Evolutionary conservation across 2,888 invertebrate genomes (phyloP).

Genomic region (Cosmia pyralina): DNA sequence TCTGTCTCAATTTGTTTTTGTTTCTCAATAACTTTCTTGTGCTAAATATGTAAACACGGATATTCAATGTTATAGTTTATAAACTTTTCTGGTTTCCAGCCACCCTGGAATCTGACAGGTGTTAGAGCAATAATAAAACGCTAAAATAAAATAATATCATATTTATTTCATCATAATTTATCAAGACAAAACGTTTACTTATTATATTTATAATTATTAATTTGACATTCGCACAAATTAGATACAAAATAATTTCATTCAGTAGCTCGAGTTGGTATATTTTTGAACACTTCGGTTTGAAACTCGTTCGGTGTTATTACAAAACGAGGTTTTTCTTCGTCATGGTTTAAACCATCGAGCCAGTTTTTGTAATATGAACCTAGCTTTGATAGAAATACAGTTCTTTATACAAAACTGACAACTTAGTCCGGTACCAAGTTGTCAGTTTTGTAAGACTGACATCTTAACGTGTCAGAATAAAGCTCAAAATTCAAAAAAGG

Average conservation of each 20-base stretch:
- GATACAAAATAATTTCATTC: slow-evolving; percentile 61
- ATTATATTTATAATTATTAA: slow-evolving; percentile 50
- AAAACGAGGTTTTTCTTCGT: too few relatives aligned
- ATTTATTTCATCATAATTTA: slow-evolving; percentile 64
- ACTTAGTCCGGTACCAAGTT: too few relatives aligned
- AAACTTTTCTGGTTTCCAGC: neutral
- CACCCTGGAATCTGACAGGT: neutral
- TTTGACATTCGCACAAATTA: slow-evolving; percentile 64
- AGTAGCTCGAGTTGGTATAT: slow-evolving; percentile 60
- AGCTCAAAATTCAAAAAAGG: too few relatives aligned
- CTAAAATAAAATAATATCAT: slow-evolving; percentile 56
- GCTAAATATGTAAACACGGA: neutral
- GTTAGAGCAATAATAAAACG: slow-evolving; percentile 38
- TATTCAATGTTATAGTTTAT: neutral
- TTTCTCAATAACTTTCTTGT: neutral
- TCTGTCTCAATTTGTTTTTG: neutral
- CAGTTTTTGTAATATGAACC: too few relatives aligned
- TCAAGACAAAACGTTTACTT: slow-evolving; percentile 63
- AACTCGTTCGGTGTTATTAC: too few relatives aligned
- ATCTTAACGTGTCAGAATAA: too few relatives aligned
- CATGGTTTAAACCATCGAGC: too few relatives aligned
- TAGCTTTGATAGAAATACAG: too few relatives aligned
- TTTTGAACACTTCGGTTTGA: slow-evolving; percentile 72
- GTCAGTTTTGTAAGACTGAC: too few relatives aligned
- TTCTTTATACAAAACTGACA: too few relatives aligned